phyloP scores from a whole-genome alignment of 1,140 invertebrate genomes.

The Cydia amplana region DNA sequence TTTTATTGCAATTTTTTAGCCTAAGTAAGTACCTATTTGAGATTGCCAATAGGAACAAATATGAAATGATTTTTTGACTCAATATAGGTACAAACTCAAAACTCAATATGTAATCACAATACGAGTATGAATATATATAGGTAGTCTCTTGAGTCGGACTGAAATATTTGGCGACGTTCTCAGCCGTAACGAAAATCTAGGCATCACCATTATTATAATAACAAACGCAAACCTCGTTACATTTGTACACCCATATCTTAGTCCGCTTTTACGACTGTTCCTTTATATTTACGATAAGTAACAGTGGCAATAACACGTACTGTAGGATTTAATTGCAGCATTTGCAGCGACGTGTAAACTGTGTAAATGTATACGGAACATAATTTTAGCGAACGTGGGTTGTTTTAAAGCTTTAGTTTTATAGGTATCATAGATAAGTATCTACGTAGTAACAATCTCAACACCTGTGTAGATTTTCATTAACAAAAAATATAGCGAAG shows the following conservation, averaged over 20 bases:
- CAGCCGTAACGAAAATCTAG: neutral
- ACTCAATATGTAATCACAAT: too few species aligned
- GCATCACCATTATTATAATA: neutral
- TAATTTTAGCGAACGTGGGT: too few species aligned
- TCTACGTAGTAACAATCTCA: too few species aligned
- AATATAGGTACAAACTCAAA: too few species aligned
- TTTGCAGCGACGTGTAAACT: neutral
- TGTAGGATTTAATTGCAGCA: neutral
- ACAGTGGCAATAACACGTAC: neutral
- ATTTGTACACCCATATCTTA: neutral
- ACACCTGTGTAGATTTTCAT: neutral
- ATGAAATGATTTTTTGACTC: too few species aligned
- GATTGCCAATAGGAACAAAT: too few species aligned
- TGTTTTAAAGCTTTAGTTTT: neutral
- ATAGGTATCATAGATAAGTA: neutral
- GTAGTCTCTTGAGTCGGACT: too few species aligned
- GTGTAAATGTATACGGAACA: neutral
- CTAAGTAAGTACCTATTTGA: too few species aligned
- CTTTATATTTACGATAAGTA: constrained; percentile 3
- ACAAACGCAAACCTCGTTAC: too few species aligned
- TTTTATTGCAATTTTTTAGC: too few species aligned
- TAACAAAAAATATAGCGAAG: neutral
- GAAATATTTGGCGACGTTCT: neutral
- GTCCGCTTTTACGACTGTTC: neutral
- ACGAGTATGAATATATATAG: too few species aligned